phyloP scores from a whole-genome alignment of 2,888 invertebrate species.

The Cataglyphis cursor region DNA sequence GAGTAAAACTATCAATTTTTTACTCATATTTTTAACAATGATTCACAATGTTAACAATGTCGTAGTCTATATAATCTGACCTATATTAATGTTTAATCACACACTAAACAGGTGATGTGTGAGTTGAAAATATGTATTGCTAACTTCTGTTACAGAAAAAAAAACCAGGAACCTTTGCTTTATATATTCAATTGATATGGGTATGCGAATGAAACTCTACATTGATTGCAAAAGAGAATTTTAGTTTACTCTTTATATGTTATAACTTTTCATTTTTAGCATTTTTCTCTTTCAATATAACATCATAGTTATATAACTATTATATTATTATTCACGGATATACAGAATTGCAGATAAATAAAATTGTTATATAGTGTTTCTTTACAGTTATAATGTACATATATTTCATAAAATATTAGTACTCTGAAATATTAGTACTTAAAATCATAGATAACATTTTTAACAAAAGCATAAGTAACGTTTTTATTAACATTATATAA shows the following conservation, averaged over 20 bases:
- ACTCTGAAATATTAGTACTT: neutral
- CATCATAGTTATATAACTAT: neutral
- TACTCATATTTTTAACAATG: slow-evolving; percentile 5
- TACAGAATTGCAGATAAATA: neutral
- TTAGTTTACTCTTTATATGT: neutral
- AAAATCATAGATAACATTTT: neutral
- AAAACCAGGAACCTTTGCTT: neutral
- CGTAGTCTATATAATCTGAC: neutral
- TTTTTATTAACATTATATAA: neutral
- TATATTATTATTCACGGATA: neutral
- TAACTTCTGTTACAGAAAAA: slow-evolving; percentile 21
- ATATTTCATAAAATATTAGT: neutral
- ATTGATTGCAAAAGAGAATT: slow-evolving; percentile 12
- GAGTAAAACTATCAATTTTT: neutral
- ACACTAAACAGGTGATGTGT: neutral
- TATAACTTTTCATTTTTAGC: neutral
- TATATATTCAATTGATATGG: slow-evolving; percentile 10
- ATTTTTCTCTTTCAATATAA: neutral
- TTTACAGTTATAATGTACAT: neutral
- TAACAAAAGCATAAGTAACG: too few relatives aligned
- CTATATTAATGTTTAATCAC: slow-evolving; percentile 28
- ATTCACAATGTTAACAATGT: neutral
- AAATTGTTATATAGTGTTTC: neutral
- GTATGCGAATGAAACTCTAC: neutral
- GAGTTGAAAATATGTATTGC: neutral